phyloP scores from a whole-genome alignment of 2,888 invertebrate genomes.

The Drosophila suboccidentalis region DNA sequence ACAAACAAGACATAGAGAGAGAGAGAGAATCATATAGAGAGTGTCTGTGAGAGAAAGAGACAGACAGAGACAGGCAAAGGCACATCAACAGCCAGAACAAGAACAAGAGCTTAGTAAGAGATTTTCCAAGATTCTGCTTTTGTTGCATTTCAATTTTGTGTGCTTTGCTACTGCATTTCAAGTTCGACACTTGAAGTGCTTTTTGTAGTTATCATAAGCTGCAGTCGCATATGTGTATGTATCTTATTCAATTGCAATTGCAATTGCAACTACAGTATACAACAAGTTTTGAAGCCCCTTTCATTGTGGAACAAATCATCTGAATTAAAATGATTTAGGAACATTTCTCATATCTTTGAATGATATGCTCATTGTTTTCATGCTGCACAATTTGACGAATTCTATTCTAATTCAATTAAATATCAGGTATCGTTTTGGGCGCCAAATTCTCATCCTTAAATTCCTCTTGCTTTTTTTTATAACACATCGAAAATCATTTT shows the following conservation, averaged over 20 bases:
- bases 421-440: conserved; percentile 3
- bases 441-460: background rate
- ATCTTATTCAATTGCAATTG: background rate
- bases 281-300: conserved; percentile 26
- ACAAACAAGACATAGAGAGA: conserved; percentile 8
- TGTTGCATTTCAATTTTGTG: conserved; percentile 44
- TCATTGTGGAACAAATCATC: conserved; percentile 31
- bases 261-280: conserved; percentile 3
- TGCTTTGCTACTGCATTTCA: conserved; percentile 36
- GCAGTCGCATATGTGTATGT: conserved; percentile 1
- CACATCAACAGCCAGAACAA: background rate
- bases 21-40: background rate
- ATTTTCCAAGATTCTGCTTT: conserved; percentile 35
- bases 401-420: conserved; percentile 7
- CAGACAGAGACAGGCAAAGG: background rate
- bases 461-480: background rate
- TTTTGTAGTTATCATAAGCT: conserved; percentile 35
- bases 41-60: conserved; percentile 1
- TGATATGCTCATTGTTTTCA: conserved; percentile 1
- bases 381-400: conserved; percentile 4
- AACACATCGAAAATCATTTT: conserved; percentile 19
- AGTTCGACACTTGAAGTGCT: conserved; percentile 46
- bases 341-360: conserved; percentile 5
- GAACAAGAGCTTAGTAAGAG: conserved; percentile 28
- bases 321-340: conserved; percentile 15